A percentile compares a stretch with the other conserved stretches of the same genome.
phyloP scores from a whole-genome alignment of 2,888 invertebrate genomes.

The Rhimphoctona megacephalus region DNA sequence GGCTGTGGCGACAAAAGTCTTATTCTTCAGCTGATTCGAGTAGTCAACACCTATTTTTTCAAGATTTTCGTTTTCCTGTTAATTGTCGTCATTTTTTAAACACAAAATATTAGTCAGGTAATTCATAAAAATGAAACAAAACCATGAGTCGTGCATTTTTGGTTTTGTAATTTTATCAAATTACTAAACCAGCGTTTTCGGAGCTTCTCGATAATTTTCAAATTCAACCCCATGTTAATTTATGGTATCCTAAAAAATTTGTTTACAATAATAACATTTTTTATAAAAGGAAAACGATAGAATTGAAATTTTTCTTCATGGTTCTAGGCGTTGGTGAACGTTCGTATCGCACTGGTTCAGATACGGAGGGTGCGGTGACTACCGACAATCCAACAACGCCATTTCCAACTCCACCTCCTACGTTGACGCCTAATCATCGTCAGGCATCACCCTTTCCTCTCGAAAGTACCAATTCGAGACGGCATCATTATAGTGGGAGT shows the following conservation, averaged over 20 bases:
- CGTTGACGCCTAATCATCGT: constrained; percentile 88
- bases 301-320: background rate
- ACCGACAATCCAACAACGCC: constrained; percentile 87
- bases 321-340: constrained; percentile 88
- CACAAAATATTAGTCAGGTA: background rate
- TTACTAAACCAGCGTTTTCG: background rate
- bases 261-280: background rate
- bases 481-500: constrained; percentile 85
- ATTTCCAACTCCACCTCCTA: constrained; percentile 86
- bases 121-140: background rate
- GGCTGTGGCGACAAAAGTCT: no score
- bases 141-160: background rate
- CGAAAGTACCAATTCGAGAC: constrained; percentile 88
- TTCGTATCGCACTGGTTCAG: constrained; percentile 90
- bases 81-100: background rate
- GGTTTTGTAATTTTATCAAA: background rate
- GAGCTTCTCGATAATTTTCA: background rate
- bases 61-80: background rate
- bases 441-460: constrained; percentile 90
- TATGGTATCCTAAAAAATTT: no score
- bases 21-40: background rate
- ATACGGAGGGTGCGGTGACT: constrained; percentile 88
- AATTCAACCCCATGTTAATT: no score
- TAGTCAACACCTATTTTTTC: background rate
- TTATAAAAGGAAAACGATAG: background rate